Conservation (phyloP, 2,113 vertebrate genomes). For the Accipiter cooperii region DNA sequence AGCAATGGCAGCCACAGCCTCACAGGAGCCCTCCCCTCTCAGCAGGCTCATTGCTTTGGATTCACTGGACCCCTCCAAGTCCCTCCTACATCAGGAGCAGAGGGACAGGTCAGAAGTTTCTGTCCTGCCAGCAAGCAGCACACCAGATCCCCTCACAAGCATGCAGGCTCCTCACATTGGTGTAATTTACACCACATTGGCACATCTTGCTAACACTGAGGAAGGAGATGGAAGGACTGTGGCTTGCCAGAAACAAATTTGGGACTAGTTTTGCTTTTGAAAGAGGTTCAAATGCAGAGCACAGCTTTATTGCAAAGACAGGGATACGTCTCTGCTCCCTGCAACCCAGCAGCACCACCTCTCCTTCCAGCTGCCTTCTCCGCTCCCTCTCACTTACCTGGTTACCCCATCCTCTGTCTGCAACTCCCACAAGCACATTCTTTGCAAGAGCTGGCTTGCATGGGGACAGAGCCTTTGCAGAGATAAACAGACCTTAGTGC, state of each 20-base stretch:
- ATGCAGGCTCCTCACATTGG: no score
- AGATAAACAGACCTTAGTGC: neutral
- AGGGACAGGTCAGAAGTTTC: neutral
- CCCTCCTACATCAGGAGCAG: no score
- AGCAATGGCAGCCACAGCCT: neutral
- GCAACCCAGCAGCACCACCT: neutral
- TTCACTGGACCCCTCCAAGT: neutral
- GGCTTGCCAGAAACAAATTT: neutral
- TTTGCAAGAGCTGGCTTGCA: neutral
- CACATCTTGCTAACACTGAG: neutral
- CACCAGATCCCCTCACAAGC: neutral
- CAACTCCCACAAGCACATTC: neutral
- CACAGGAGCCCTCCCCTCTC: neutral
- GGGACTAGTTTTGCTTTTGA: neutral
- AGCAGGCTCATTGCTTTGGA: neutral
- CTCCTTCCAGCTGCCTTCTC: neutral
- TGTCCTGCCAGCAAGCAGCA: no score
- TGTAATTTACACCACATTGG: neutral
- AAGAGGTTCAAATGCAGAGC: neutral
- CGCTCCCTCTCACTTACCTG: neutral
- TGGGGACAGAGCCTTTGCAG: neutral
- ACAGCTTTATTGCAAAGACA: fast-evolving
- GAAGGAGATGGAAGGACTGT: neutral
- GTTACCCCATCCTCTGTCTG: neutral
- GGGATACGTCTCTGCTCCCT: neutral